phyloP scores from a whole-genome alignment of 1,140 invertebrate genomes.

The Zaprionus vittiger region DNA sequence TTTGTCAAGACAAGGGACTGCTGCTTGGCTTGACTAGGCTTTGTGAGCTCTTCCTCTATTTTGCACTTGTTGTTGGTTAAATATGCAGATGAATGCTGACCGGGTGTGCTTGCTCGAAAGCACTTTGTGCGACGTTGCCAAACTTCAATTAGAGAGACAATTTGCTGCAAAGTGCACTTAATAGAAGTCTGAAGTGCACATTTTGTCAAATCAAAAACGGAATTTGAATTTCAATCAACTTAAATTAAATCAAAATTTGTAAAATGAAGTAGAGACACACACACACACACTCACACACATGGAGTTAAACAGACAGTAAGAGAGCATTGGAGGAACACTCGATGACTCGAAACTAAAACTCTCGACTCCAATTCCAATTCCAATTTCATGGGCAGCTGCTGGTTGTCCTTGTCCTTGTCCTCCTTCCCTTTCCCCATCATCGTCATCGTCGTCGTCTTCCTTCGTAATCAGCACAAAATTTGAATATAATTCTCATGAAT shows the following conservation, averaged over 20 bases:
- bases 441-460: conserved; percentile 13
- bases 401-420: conserved; percentile 21
- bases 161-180: conserved; percentile 65
- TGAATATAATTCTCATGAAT: conserved; percentile 76
- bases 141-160: conserved; percentile 72
- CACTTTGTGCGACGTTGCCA: conserved; percentile 50
- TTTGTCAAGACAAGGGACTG: conserved; percentile 7
- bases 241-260: conserved; percentile 77
- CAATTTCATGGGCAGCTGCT: conserved; percentile 43
- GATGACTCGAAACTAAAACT: conserved; percentile 41
- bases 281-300: conserved; percentile 5
- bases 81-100: conserved; percentile 20
- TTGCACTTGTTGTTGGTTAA: conserved; percentile 19
- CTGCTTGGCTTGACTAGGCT: background rate
- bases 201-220: conserved; percentile 74
- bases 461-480: conserved; percentile 64
- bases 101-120: conserved; percentile 4
- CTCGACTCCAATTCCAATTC: conserved; percentile 43
- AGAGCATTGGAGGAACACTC: conserved; percentile 17
- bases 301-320: background rate
- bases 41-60: background rate
- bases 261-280: conserved; percentile 61
- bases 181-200: conserved; percentile 38
- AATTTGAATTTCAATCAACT: conserved; percentile 78
- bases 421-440: background rate